Evolutionary conservation across 2,888 invertebrate species (phyloP), one percentile per base, ranked within the genome.

Genomic region (Tupiocoris notatus): DNA sequence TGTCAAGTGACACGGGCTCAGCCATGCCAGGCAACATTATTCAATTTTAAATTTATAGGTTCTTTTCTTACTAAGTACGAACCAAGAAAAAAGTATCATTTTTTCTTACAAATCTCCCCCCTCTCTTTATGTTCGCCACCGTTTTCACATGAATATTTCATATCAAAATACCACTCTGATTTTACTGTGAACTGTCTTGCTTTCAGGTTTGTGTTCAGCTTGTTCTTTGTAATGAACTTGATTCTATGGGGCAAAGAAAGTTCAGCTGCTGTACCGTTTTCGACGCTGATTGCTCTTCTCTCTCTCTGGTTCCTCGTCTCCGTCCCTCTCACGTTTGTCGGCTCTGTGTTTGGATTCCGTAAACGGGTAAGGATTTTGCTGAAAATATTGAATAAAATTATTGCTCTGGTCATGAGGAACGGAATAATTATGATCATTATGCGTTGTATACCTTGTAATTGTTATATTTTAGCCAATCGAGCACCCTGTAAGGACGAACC

Each of bases 241-340:
- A 91, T 99, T 73, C 87, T 99, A 78, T 98, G 98, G 98, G 92
- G 90, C 71, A 93, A 98, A 83, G 94, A 92, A 71, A 98, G 97
- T 81, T 97, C 97, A 3, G 98, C 97, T 0, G 94, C 98, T 23
- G 92, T 99, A 23, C 98, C 99, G 2, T 99, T 99, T 86, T 94
- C 94, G 75, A 99, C 98, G 1, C 87, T 99, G 74, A 86, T 99
- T 76, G 98, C 97, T 21, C 88, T 99, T 75, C 86, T 99, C 78
- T 94, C 96, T 0, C 88, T 99, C 23, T 99, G 99, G 99, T 94
- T 98, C 85, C 92, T 96, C 71, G 95, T 99, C n/a, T 97, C 98
- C 0, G 95, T 98, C 78, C 99, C 99, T 1, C 88, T 99, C 78
- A 98, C 98, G 0, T 99, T 99, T 85, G 91, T 98, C 80, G 99